Evolutionary conservation across 2,888 invertebrate genomes (phyloP), one percentile per base, ranked within the genome.

Genomic region (Tanaodytes sp.): DNA sequence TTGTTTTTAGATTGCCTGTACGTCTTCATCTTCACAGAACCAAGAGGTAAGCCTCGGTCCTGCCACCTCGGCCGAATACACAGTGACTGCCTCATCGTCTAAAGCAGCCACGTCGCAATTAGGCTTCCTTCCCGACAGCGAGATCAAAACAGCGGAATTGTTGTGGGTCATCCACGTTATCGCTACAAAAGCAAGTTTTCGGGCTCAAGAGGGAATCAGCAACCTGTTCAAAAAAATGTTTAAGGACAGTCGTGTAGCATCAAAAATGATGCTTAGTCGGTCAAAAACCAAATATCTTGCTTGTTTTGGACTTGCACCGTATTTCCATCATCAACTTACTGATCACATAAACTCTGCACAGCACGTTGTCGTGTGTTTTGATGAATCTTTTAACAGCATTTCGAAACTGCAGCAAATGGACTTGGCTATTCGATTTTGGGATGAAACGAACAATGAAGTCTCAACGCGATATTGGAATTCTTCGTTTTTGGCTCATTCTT

Each of bases 391-490:
- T n/a, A 43, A 43, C 36, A 43, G n/a, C 27, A 57, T 46, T 12
- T 18, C 43, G 12, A 57, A 57, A n/a, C 19, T 14, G 36, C 33
- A 57, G 39, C 57, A 57, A 18, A 46, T 57, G 46, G 46, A 46
- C 39, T 18, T 57, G 23, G 31, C 57, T 12, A 12, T 57, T 27
- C 37, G 57, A 2, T 57, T 57, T 57, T 57, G 39, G 23, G 30
- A 57, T 20, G 46, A 57, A 8, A 18, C 8, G 8, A 46, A 57
- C 30, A 33, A 31, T 11, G 46, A 46, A 39, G 8, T 37, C 43
- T 40, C 42, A 15, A 55, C 45, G 18, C 43, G 59, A 9, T 61
- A 61, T 20, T 61, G 51, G 45, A 45, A 48, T 20, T 61, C 52
- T 9, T 33, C 30, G 23, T 61, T 61, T 37, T 37, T 45, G 30